phyloP scores from a whole-genome alignment of 2,888 invertebrate species.

The Sesamia inferens region DNA sequence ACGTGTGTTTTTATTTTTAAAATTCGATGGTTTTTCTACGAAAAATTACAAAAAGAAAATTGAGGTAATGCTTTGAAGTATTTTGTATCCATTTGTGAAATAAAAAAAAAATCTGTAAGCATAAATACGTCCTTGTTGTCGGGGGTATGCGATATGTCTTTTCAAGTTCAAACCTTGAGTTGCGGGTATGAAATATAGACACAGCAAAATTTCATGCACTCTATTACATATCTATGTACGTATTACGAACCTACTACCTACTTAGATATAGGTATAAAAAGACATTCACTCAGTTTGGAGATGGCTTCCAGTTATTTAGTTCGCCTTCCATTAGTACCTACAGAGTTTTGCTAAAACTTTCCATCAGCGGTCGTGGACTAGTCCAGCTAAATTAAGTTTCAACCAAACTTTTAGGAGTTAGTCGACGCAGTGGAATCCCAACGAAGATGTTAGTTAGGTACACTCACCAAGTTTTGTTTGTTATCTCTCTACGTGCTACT shows the following conservation, averaged over 20 bases:
- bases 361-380: constrained; percentile 70
- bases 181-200: neutral
- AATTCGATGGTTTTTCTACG: too few relatives aligned
- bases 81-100: too few relatives aligned
- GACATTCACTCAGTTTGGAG: constrained; percentile 51
- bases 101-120: too few relatives aligned
- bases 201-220: constrained; percentile 3
- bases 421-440: constrained; percentile 69
- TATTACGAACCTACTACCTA: neutral
- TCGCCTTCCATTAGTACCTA: constrained; percentile 67
- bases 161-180: neutral
- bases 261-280: neutral
- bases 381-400: constrained; percentile 78
- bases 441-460: constrained; percentile 70
- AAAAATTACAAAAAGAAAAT: too few relatives aligned
- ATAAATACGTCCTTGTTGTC: too few relatives aligned
- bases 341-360: constrained; percentile 71
- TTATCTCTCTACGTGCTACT: constrained; percentile 53
- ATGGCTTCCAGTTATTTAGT: constrained; percentile 65
- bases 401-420: constrained; percentile 71
- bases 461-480: constrained; percentile 63
- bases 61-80: too few relatives aligned
- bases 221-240: neutral
- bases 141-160: too few relatives aligned
- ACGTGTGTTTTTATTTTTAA: too few relatives aligned